These are phyloP conservation scores for Gallinago jamesoni DNA, from an alignment of 2,113 vertebrate species.

Conservation along the genomic window DNA sequence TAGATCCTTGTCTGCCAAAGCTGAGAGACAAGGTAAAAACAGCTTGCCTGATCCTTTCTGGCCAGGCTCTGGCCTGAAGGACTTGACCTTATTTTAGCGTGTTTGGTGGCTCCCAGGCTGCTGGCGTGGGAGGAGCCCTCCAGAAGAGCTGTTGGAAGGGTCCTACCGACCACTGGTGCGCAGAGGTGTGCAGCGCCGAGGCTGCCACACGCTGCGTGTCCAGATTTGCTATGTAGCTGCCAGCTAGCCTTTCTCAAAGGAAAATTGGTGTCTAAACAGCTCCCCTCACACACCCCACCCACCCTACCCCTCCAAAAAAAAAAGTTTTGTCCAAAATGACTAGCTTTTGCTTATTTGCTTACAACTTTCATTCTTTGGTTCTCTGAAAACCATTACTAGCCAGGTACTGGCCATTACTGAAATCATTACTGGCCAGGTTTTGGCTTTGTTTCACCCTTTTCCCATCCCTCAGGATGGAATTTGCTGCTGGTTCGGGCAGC, in stretches of 20 bases:
- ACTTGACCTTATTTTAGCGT: neutral
- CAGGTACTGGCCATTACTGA: neutral
- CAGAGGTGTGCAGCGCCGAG: neutral
- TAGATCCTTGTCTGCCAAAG: neutral
- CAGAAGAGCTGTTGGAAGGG: neutral
- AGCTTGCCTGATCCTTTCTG: neutral
- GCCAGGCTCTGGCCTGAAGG: neutral
- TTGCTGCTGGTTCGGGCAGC: rapidly evolving
- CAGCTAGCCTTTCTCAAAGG: neutral
- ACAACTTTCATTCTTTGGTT: neutral
- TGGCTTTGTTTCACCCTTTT: rapidly evolving
- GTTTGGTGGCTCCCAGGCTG: neutral
- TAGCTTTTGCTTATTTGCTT: neutral
- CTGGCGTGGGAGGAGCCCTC: neutral
- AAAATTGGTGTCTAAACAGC: neutral
- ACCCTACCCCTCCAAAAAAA: too few species aligned
- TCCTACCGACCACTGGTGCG: rapidly evolving
- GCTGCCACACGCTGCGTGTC: neutral
- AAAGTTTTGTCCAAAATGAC: neutral
- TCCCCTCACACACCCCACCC: too few species aligned
- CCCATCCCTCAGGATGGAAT: neutral
- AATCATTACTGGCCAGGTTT: neutral
- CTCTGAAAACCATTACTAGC: neutral
- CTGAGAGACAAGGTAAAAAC: rapidly evolving
- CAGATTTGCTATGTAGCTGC: too few species aligned